A percentile compares a stretch with the other conserved stretches of the same genome.
phyloP scores from a whole-genome alignment of 2,113 vertebrate genomes.

The Eulemur rufifrons region DNA sequence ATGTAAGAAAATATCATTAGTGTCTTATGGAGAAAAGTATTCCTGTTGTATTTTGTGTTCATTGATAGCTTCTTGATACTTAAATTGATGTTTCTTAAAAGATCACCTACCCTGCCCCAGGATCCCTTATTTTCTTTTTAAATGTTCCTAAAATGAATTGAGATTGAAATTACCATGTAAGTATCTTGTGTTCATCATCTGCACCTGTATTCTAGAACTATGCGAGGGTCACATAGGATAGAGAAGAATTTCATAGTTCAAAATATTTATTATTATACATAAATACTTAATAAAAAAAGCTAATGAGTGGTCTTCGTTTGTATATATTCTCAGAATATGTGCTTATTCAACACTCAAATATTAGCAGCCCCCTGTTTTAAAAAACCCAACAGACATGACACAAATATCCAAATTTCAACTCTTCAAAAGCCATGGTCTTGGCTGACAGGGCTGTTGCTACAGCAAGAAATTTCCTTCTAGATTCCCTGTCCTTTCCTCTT shows the following conservation, averaged over 20 bases:
- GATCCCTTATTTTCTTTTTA: neutral
- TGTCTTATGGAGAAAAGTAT: neutral
- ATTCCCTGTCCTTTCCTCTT: neutral
- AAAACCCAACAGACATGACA: neutral
- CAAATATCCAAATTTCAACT: neutral
- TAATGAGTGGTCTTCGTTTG: neutral
- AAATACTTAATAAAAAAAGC: neutral
- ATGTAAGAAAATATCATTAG: neutral
- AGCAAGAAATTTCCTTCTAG: neutral
- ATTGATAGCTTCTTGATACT: neutral
- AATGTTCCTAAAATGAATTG: neutral
- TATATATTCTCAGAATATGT: neutral
- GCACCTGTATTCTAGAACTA: neutral
- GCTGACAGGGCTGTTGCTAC: neutral
- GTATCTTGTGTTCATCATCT: neutral
- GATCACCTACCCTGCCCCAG: neutral
- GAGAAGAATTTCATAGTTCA: neutral
- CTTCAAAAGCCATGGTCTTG: neutral
- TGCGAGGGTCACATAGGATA: neutral
- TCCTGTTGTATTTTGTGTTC: neutral
- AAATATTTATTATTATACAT: neutral
- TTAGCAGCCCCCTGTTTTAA: neutral
- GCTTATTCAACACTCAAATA: neutral
- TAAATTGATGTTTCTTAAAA: neutral
- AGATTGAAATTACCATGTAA: neutral